Evolutionary conservation across 2,888 invertebrate species (phyloP).

Genomic region (Tubulanus polymorphus): DNA sequence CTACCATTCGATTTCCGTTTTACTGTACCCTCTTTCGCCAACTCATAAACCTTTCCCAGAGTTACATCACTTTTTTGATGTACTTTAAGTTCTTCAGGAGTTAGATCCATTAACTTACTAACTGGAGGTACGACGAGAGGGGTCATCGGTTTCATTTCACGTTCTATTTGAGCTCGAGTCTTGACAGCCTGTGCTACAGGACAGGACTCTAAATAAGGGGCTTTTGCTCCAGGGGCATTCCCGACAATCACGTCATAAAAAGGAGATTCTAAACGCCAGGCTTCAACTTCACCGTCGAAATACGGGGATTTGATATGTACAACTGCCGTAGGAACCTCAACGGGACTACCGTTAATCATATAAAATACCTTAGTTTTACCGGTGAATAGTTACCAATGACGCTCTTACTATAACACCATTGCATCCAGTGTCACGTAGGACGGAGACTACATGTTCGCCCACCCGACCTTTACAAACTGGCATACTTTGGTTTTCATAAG

Average conservation of each 20-base stretch:
- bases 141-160: too few species aligned
- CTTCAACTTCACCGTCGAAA: conserved; percentile 10
- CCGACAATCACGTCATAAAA: conserved; percentile 8
- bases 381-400: conserved; percentile 13
- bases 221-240: conserved; percentile 6
- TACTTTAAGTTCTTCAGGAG: conserved; percentile 5
- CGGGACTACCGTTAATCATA: conserved; percentile 15
- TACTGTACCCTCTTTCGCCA: too few species aligned
- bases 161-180: too few species aligned
- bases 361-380: conserved; percentile 10
- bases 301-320: conserved; percentile 16
- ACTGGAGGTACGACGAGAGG: too few species aligned
- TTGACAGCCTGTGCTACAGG: too few species aligned
- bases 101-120: conserved; percentile 1
- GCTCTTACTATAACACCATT: conserved; percentile 13
- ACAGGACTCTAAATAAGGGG: too few species aligned
- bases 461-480: conserved; percentile 10
- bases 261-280: conserved; percentile 9
- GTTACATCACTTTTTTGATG: too few species aligned
- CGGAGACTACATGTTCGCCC: background rate
- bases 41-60: too few species aligned
- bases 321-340: conserved; percentile 8
- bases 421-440: conserved; percentile 17
- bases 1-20: background rate
- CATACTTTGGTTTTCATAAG: too few species aligned